Percentiles rank a stretch among this genome's conserved stretches.
Evolutionary conservation across 1,140 invertebrate genomes (phyloP).

Genomic region (Drosophila leontia): DNA sequence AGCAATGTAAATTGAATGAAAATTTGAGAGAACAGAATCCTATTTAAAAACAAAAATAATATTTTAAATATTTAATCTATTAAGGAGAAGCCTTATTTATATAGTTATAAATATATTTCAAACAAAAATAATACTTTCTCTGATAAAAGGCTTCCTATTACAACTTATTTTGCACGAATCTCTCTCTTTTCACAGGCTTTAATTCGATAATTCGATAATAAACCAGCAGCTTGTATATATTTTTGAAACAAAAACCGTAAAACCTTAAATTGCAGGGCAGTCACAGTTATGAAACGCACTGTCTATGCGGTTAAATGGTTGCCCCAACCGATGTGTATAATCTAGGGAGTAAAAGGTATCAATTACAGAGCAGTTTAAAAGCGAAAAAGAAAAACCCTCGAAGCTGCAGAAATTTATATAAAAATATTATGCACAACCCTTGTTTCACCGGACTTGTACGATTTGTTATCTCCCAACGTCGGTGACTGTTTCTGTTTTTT

Average conservation of each 20-base stretch:
- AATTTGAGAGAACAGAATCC: neutral
- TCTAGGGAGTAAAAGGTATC: slow-evolving; percentile 45
- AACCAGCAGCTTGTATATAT: neutral
- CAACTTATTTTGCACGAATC: neutral
- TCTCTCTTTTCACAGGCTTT: neutral
- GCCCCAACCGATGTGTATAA: slow-evolving; percentile 29
- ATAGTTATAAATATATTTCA: too few relatives aligned
- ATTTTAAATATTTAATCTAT: neutral
- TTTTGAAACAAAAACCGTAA: slow-evolving; percentile 1
- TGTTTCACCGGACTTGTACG: slow-evolving; percentile 30
- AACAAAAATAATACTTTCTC: neutral
- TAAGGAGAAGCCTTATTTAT: neutral
- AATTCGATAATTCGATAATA: slow-evolving; percentile 24
- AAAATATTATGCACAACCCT: slow-evolving; percentile 33
- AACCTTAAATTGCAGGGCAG: neutral
- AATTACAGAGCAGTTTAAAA: slow-evolving; percentile 22
- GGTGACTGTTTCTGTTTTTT: slow-evolving; percentile 28
- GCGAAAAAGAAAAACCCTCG: slow-evolving; percentile 19
- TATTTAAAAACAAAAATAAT: neutral
- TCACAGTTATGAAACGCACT: slow-evolving; percentile 42
- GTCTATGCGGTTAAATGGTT: slow-evolving; percentile 31
- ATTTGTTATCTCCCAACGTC: slow-evolving; percentile 28
- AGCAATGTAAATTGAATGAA: neutral
- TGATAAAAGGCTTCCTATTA: neutral
- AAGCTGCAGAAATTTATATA: slow-evolving; percentile 35